A percentile compares a stretch with the other conserved stretches of the same genome.
Evolutionary conservation across 2,888 invertebrate genomes (phyloP).

Genomic region (Euplexia lucipara): DNA sequence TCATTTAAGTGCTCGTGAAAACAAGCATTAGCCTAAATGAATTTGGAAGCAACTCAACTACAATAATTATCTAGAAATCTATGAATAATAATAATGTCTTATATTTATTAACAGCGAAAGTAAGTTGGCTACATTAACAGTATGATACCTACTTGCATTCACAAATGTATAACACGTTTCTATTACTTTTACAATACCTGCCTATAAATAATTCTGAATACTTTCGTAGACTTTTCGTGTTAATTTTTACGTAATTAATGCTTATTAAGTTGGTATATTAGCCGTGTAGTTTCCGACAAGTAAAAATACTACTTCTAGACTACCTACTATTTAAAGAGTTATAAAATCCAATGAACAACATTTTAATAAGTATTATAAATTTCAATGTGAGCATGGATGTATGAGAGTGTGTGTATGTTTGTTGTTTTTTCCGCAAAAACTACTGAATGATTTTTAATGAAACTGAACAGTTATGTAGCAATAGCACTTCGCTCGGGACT

Average conservation of each 20-base stretch:
- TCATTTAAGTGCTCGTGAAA: neutral
- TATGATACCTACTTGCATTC: conserved; percentile 3
- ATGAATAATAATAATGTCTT: conserved; percentile 9
- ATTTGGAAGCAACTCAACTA: neutral
- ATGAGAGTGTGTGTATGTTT: no score
- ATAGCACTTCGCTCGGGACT: no score
- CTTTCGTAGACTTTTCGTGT: conserved; percentile 6
- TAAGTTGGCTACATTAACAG: conserved; percentile 19
- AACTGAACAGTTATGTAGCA: no score
- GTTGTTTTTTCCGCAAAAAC: no score
- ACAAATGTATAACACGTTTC: neutral
- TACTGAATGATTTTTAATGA: no score
- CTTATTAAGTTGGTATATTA: conserved; percentile 2
- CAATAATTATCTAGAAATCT: neutral
- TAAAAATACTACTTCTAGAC: neutral
- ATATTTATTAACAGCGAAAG: conserved; percentile 47
- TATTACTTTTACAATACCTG: neutral
- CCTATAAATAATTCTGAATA: conserved; percentile 1
- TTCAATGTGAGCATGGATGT: no score
- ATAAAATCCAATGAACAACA: conserved; percentile 2
- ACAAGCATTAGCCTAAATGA: neutral
- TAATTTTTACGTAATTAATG: conserved; percentile 22
- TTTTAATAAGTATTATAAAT: no score
- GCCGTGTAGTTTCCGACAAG: conserved; percentile 10
- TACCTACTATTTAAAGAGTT: no score